These are phyloP conservation scores for Liopterus haemorrhoidalis DNA, from an alignment of 2,888 invertebrate species.

Conservation along the genomic window DNA sequence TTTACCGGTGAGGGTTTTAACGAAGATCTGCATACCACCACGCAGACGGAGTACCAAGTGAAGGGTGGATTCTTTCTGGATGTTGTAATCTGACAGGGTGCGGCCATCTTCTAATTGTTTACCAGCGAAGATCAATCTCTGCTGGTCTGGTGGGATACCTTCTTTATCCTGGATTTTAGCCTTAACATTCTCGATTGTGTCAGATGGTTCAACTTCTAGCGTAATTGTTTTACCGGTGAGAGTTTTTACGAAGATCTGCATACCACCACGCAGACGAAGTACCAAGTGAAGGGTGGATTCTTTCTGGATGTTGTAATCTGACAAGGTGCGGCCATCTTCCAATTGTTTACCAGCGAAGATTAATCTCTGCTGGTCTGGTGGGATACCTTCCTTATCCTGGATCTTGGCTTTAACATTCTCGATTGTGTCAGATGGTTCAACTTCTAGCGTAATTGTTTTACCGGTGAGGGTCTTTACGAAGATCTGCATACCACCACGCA, in stretches of 20 bases:
- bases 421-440: slow-evolving; percentile 78
- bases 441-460: slow-evolving; percentile 53
- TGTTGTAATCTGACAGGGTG: slow-evolving; percentile 60
- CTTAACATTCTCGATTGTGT: slow-evolving; percentile 61
- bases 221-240: slow-evolving; percentile 55
- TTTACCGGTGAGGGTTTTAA: too few relatives aligned
- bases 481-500: slow-evolving; percentile 64
- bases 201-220: slow-evolving; percentile 55
- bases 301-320: too few relatives aligned
- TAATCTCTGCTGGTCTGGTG: slow-evolving; percentile 80
- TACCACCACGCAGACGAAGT: slow-evolving; percentile 64
- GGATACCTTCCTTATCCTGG: slow-evolving; percentile 85
- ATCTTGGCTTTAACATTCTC: slow-evolving; percentile 92
- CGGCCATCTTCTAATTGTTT: slow-evolving; percentile 66
- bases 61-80: slow-evolving; percentile 56
- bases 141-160: slow-evolving; percentile 54
- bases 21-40: too few relatives aligned
- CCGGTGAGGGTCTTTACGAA: too few relatives aligned
- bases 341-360: slow-evolving; percentile 89
- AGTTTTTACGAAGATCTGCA: slow-evolving; percentile 55
- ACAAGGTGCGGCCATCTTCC: slow-evolving; percentile 75
- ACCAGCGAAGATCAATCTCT: slow-evolving; percentile 59
- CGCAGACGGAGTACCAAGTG: slow-evolving; percentile 55
- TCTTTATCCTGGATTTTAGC: slow-evolving; percentile 55
- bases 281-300: slow-evolving; percentile 90